phyloP scores from a whole-genome alignment of 1,140 invertebrate species.

The Matsumurasca onukii region DNA sequence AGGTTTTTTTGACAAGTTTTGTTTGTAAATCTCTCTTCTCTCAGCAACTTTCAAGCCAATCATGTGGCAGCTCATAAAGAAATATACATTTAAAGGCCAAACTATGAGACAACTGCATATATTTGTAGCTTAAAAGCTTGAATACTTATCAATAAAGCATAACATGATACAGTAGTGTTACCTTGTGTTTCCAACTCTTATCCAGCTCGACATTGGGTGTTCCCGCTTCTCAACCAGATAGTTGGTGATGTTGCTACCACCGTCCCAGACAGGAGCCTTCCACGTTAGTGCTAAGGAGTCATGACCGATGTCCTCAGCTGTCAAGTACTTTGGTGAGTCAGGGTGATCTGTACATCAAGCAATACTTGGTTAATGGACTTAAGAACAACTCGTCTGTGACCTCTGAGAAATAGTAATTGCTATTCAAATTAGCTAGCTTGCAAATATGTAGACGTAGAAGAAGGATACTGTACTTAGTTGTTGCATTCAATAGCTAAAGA shows the following conservation, averaged over 20 bases:
- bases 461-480: too few relatives aligned
- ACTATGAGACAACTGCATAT: not conserved
- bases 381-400: not conserved
- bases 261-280: constrained; percentile 91
- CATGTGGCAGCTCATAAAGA: too few relatives aligned
- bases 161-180: constrained; percentile 38
- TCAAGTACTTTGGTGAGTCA: constrained; percentile 91
- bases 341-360: constrained; percentile 74
- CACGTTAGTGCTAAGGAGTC: constrained; percentile 88
- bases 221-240: constrained; percentile 94
- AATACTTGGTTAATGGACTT: constrained; percentile 1
- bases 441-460: too few relatives aligned
- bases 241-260: constrained; percentile 92
- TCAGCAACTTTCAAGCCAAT: too few relatives aligned
- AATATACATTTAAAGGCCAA: not conserved
- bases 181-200: constrained; percentile 88
- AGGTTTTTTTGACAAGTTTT: too few relatives aligned
- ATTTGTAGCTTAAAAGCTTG: too few relatives aligned
- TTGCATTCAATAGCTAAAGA: too few relatives aligned
- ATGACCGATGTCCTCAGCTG: constrained; percentile 81
- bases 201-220: constrained; percentile 92
- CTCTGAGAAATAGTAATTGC: too few relatives aligned
- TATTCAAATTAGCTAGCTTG: too few relatives aligned
- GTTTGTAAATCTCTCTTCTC: too few relatives aligned
- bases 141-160: not conserved